Evolutionary conservation across 2,888 invertebrate species (phyloP), one percentile per base, ranked within the genome.

Genomic region (Phania funesta): DNA sequence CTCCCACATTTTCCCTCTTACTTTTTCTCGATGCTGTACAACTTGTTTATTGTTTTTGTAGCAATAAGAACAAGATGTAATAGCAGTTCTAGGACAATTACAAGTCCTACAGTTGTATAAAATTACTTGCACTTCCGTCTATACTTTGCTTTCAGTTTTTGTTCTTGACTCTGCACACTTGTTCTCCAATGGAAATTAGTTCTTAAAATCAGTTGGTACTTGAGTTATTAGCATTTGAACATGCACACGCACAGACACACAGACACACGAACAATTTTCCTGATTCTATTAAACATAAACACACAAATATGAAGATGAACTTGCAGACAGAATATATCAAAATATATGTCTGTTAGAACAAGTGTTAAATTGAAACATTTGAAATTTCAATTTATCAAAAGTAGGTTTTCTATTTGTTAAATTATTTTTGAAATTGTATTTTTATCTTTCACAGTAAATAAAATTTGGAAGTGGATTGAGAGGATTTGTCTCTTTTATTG

Each of bases 151-250:
- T 60, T 54, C 16, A 64, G 24, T 56, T 35, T 46, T 22, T 38
- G 52, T 60, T 56, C 54, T 68, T 74, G 62, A 67, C 41, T 79
- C 60, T 48, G 22, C 41, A 50, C 35, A 60, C 62, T 64, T 75
- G 68, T 75, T 75, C 46, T 56, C 56, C 60, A 52, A 71, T 76
- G 70, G 71, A 67, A 76, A 80, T 80, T 80, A 65, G 46, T 65
- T 76, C 67, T 80, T 67, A 60, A 80, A 71, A 71, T 80, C 58
- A 70, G 70, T 75, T 22, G 58, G 65, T 80, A 76, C 71, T 76
- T 80, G 71, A 76, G 60, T 75, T 76, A 80, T 76, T 76, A 71
- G 68, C 58, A 80, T 74, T 44, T 35, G n/a, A 44, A 60, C 70
- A 56, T 8, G 2, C n/a, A 56, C 18, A 52, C 38, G 22, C 41